A percentile compares a stretch with the other conserved stretches of the same genome.
Conservation (phyloP, 2,797 vertebrate species). For the Corythornis leucogaster region DNA sequence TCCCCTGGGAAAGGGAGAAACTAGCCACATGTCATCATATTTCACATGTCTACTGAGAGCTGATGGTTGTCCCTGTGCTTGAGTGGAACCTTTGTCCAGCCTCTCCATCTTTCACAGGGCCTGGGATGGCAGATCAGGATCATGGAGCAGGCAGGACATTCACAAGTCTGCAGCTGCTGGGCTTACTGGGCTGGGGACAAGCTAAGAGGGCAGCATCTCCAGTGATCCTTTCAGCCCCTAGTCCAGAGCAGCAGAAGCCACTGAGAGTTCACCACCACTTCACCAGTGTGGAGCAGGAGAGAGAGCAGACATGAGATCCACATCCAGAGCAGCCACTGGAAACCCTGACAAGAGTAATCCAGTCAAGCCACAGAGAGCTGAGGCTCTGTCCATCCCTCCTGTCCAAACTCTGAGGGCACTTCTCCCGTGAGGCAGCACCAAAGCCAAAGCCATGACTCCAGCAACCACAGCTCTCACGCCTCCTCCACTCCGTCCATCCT, state of each 20-base stretch:
- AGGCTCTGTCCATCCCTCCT: not conserved
- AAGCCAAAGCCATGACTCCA: not conserved
- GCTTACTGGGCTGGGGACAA: not conserved
- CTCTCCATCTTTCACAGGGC: rapidly evolving
- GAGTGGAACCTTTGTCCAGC: not conserved
- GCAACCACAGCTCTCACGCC: not conserved
- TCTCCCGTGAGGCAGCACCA: not conserved
- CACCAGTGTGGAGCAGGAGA: not conserved
- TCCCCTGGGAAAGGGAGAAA: not conserved
- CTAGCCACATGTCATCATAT: rapidly evolving
- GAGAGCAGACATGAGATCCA: not conserved
- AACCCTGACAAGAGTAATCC: not conserved
- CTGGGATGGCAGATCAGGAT: not conserved
- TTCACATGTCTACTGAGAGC: not conserved
- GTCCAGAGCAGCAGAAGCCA: not conserved
- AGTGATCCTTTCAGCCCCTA: not conserved
- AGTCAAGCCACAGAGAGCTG: not conserved
- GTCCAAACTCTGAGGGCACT: not conserved
- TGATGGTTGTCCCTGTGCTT: not conserved
- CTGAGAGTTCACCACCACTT: not conserved
- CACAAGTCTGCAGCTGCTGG: not conserved
- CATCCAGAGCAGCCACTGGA: not conserved
- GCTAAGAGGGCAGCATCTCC: not conserved
- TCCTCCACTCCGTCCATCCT: not conserved
- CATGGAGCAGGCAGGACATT: not conserved